Base-by-base conservation (phyloP, 2,888 invertebrate species). In the Strigamia crassipes region DNA sequence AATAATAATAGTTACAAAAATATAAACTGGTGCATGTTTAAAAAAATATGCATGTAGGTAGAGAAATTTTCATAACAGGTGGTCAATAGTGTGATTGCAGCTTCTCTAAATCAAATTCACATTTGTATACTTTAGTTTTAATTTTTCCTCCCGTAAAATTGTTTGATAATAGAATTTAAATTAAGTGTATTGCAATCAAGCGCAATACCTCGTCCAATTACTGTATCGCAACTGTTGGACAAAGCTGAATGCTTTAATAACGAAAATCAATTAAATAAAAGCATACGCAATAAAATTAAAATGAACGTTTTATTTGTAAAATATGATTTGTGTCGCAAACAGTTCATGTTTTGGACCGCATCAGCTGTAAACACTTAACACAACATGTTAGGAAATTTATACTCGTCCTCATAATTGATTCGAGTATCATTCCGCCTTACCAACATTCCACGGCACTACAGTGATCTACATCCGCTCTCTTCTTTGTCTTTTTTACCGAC, bases 381-480 rank as follows among this genome's bases (percentile, higher is more conserved):
- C 73, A 31, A 13, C 73, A 31, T 31, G 73, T 73, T 73, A 73
- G 31, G 27, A 73, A 73, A 73, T 73, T 73, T 31, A 73, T 73
- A 73, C 73, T 73, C 73, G 73, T 73, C 73, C 73, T 31, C 73
- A 73, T 73, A 73, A 73, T 73, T 73, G 73, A 73, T 73, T 73
- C 73, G 73, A 73, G 73, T 73, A 73, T 73, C 73, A 73, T 73
- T 73, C 73, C 73, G 73, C 73, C 73, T 73, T 73, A 73, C 73
- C 73, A 73, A 27, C 73, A 73, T 73, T 73, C 73, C 73, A 73
- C 73, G 73, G 73, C 73, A 73, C 73, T 73, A 73, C 31, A 73
- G 73, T 73, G 73, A 31, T 73, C 73, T 73, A 73, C 73, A 73
- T 73, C 73, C 73, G 73, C 73, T 73, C 73, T 73, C 73, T 73